Conservation (phyloP, 2,797 vertebrate species). For the Halcyon smyrnensis region DNA sequence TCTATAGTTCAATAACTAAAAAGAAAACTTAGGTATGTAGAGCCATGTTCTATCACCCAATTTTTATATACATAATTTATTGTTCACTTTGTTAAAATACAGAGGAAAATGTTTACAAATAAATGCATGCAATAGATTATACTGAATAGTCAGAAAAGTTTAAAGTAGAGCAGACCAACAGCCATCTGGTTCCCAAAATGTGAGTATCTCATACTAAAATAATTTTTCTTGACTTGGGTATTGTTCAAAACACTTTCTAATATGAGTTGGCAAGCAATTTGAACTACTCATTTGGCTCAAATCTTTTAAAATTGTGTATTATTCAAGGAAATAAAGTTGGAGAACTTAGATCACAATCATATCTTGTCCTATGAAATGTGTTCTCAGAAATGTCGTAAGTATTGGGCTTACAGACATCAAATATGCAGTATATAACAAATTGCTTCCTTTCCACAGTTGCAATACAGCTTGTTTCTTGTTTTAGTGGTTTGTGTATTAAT, state of each 20-base stretch:
- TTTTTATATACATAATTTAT: background rate
- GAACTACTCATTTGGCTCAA: background rate
- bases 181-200: background rate
- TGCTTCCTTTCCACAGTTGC: background rate
- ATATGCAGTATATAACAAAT: background rate
- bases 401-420: background rate
- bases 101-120: background rate
- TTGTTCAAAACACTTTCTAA: background rate
- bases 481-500: background rate
- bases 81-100: background rate
- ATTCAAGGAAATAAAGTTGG: background rate
- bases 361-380: background rate
- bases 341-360: background rate
- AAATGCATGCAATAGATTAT: background rate
- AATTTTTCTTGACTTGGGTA: background rate
- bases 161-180: background rate
- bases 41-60: background rate
- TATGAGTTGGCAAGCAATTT: background rate
- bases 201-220: background rate
- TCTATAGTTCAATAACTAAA: background rate
- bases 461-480: background rate
- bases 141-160: background rate
- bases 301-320: background rate
- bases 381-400: background rate
- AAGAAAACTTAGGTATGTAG: background rate